These are phyloP conservation scores for Diogma glabrata DNA, from an alignment of 2,888 invertebrate genomes.

Conservation along the genomic window DNA sequence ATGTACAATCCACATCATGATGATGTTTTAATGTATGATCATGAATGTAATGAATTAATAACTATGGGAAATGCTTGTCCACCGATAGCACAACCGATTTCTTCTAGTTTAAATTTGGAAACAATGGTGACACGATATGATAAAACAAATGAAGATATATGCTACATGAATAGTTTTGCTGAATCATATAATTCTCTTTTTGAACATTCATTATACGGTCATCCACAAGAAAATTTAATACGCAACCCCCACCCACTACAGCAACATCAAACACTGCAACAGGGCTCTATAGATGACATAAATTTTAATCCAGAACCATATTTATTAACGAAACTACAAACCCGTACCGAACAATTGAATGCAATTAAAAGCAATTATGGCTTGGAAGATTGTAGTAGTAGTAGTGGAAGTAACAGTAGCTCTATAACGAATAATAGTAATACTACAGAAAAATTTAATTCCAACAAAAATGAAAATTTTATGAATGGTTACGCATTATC, in stretches of 20 bases:
- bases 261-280: slow-evolving; percentile 27
- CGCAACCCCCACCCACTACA: too few species aligned
- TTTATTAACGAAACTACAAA: slow-evolving; percentile 33
- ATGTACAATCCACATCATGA: neutral
- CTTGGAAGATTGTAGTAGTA: neutral
- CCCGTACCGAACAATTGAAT: slow-evolving; percentile 26
- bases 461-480: too few species aligned
- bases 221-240: slow-evolving; percentile 19
- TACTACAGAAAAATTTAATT: too few species aligned
- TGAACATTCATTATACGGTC: slow-evolving; percentile 16
- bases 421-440: too few species aligned
- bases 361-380: too few species aligned
- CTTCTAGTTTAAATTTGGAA: slow-evolving; percentile 15
- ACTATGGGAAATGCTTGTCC: slow-evolving; percentile 12
- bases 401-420: too few species aligned
- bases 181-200: slow-evolving; percentile 34
- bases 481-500: neutral
- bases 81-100: too few species aligned
- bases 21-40: slow-evolving; percentile 14
- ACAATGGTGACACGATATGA: slow-evolving; percentile 20
- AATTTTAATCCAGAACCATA: slow-evolving; percentile 9
- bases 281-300: slow-evolving; percentile 15
- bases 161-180: slow-evolving; percentile 27
- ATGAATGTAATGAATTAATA: slow-evolving; percentile 13
- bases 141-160: slow-evolving; percentile 12